Base-by-base conservation (phyloP, 1,140 invertebrate genomes). In the Aphelenchoides avenae region DNA sequence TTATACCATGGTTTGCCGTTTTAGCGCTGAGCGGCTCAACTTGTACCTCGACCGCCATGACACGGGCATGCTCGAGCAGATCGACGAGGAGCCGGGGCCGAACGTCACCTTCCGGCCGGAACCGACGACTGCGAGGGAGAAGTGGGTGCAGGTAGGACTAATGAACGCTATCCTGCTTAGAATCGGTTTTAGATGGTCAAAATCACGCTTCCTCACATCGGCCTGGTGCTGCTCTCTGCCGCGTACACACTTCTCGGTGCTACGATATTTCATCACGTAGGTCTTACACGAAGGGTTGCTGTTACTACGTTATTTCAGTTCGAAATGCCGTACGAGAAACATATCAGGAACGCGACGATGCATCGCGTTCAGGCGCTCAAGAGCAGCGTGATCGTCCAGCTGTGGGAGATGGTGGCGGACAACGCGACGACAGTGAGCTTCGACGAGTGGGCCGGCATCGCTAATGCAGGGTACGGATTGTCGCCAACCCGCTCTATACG, bases 211-310 rank as follows among this genome's bases (percentile, higher is more conserved):
- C 71, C 71, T 7, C 71, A 74, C 43, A 69, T 74, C 33, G 71
- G 71, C 9, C 50, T 74, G 6, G 71, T 74, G 18, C 39, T 74
- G 30, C 51, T 74, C 20, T 74, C 74, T 11, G 69, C 74, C 20
- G 42, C 64, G 4, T 74, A 74, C 33, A 74, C 71, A 31, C 36
- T 74, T 15, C 44, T 74, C 20, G 71, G 71, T n/a, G 71, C 71
- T 20, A 65, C 64, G 9, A 71, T 74, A 22, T 74, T 74, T 48
- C 67, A 74, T 47, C 66, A 74, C 46, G 64, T 71, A 31, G 41
- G 60, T 67, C 20, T 57, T 53, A 24, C 6, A 55, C 18, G 22
- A 3, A 22, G 22, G 15, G 15, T 20, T 46, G 1, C 1, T 41
- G 11, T 40, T 11, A 44, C 11, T n/a, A 13, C 11, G 43, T 15